Conservation (phyloP, 2,888 invertebrate species). For the Cryptus viduatorius region DNA sequence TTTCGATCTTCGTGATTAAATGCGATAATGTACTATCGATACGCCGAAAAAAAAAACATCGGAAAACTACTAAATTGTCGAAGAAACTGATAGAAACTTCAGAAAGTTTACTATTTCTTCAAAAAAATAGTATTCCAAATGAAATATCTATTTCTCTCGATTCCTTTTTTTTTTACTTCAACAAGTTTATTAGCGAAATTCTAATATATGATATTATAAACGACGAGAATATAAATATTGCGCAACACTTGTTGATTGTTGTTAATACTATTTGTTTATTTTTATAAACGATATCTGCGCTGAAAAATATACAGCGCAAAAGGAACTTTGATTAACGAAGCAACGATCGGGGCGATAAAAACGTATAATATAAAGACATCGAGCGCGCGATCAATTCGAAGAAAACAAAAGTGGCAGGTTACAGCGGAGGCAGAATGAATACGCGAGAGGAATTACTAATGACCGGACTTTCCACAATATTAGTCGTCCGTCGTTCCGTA, state of each 20-base stretch:
- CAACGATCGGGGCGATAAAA: not conserved
- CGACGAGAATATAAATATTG: too few species aligned
- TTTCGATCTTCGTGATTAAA: not conserved
- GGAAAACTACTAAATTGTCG: too few species aligned
- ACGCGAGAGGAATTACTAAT: slow-evolving; percentile 55
- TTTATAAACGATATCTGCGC: not conserved
- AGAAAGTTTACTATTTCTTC: too few species aligned
- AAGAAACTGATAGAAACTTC: too few species aligned
- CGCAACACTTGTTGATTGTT: too few species aligned
- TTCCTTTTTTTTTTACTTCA: too few species aligned
- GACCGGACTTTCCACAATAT: slow-evolving; percentile 52
- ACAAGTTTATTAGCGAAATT: too few species aligned
- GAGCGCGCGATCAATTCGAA: not conserved
- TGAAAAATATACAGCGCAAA: not conserved
- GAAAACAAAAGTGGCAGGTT: not conserved
- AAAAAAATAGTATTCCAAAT: too few species aligned
- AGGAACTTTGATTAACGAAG: not conserved
- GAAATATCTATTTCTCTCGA: too few species aligned
- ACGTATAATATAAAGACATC: not conserved
- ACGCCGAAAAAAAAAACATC: not conserved
- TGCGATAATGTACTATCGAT: not conserved
- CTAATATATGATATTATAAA: too few species aligned
- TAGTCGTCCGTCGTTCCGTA: slow-evolving; percentile 18
- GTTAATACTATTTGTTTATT: not conserved
- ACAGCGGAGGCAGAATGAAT: slow-evolving; percentile 16